Evolutionary conservation across 2,797 vertebrate species (phyloP), one percentile per base, ranked within the genome.

Genomic region (Anguilla marmorata): DNA sequence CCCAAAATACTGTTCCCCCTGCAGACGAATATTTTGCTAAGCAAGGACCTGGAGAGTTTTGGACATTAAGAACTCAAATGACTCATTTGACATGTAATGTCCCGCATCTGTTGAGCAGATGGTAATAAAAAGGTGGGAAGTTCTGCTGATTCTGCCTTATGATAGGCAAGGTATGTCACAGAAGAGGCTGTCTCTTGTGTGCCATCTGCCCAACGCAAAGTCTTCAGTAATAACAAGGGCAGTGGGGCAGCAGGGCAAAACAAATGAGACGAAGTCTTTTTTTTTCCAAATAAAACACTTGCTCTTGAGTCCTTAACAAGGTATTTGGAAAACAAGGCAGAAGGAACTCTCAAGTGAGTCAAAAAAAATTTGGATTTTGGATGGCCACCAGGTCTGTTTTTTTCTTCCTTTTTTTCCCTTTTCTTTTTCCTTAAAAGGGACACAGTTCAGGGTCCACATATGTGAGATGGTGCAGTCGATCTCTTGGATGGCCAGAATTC

Each of bases 21-120:
- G 24, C 45, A 50, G 45, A 48, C 45, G 41, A 82, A 50, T 50
- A 45, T 50, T 50, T 82, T 48, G 19, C 21, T 48, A 82, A 48
- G 79, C 45, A 48, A 21, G 76, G 76, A 50, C 41, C 79, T 80
- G 33, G 41, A 82, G 11, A n/a, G 45, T 9, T 82, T 21, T 50
- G 45, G 45, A n/a, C 19, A 24, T 11, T 82, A 50, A n/a, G 79
- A 48, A 33, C 37, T 45, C 21, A 82, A 48, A 50, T n/a, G 41
- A 48, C 79, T 50, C 45, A 50, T 50, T 11, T 82, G 79, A 82
- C 41, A 50, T 50, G 45, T 48, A 11, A 82, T 48, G 79, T 50
- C 41, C 45, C n/a, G 45, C 33, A 79, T 45, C 76, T 80, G 76
- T 37, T 21, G 76, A 37, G 76, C 76, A 80, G 76, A 80, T 80